Evolutionary conservation across 2,888 invertebrate species (phyloP), one percentile per base, ranked within the genome.

Genomic region (Drosophila aldrichi): DNA sequence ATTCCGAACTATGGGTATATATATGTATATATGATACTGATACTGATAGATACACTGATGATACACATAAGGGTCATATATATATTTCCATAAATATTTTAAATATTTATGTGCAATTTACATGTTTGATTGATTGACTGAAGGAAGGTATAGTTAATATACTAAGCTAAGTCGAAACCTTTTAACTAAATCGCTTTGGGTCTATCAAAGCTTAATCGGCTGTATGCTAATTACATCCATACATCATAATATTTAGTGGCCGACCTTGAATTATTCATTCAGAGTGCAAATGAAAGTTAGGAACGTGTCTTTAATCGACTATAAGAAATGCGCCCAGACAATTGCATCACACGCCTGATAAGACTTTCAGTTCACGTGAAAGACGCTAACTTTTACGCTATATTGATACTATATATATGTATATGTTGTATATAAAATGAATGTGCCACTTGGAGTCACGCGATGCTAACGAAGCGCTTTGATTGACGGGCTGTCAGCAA

Each of bases 381-480:
- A 71, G 44, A 58, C 54, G 48, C 41, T 36, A 46, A 22, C 29
- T 32, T 29, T 25, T 49, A 25, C 20, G 8, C 40, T 36, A 36
- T 16, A 41, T 18, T 18, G 18, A 18, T 7, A 38, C 38, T 32
- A 18, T 36, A 20, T 25, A 25, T 20, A 20, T 52, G 32, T 25
- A 16, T 8, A 7, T 1, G 7, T 38, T 1, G 7, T 38, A 16
- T n/a, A 16, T 41, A n/a, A 25, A 7, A n/a, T 22, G 36, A 16
- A 41, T 61, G 22, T 58, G 38, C 38, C 18, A 34, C 32, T 29
- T 20, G 10, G n/a, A 70, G 82, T 85, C 84, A 88, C 84, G 84
- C 84, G 82, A 84, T 85, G 74, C 84, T 84, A 85, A 88, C 86
- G 66, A 88, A 78, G 88, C 71, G 54, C 63, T 63, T 56, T 73